Evolutionary conservation across 2,113 vertebrate genomes (phyloP), one percentile per base, ranked within the genome.

Genomic region (Psophia crepitans): DNA sequence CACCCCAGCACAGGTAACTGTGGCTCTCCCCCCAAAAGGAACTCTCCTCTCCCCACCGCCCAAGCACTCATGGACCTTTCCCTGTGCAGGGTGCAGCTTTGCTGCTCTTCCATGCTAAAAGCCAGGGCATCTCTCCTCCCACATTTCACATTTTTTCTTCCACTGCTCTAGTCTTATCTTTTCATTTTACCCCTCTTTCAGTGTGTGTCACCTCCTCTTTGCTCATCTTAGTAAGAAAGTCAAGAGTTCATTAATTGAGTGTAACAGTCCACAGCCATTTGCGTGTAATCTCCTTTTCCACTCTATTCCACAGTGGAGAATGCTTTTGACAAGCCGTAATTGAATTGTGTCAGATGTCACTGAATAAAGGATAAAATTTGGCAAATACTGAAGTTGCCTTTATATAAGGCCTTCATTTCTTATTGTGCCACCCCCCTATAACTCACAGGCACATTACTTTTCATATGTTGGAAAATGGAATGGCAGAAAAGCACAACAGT

Each of bases 301-400:
- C 68, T 96, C 74, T 70, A 12, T 75, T 73, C 90, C 60, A 49
- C 75, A 91, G 91, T 64, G 89, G 88, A 97, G 93, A 98, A 98
- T 96, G 79, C 94, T 88, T 97, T 92, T 91, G 95, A 97, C 93
- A 97, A 98, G 87, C 84, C 73, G 28, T 69, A 96, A 97, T 18
- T 95, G 92, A 97, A 95, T 86, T 85, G 87, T 94, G 90, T 92
- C 17, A 32, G 84, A 84, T 77, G 75, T 58, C 68, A 91, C 57
- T 58, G 93, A 77, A 87, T 27, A 96, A 93, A 82, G 70, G 88
- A 84, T 82, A 74, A 94, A 64, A 71, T 86, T 7, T 91, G 46
- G 53, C 64, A 92, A 90, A 91, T 15, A 84, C 8, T 15, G 10
- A 81, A 61, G 49, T 6, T 73, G 28, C 57, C 56, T 97, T 92